These are phyloP conservation scores for Netelia fuscicornis DNA, from an alignment of 2,888 invertebrate genomes.

Conservation along the genomic window DNA sequence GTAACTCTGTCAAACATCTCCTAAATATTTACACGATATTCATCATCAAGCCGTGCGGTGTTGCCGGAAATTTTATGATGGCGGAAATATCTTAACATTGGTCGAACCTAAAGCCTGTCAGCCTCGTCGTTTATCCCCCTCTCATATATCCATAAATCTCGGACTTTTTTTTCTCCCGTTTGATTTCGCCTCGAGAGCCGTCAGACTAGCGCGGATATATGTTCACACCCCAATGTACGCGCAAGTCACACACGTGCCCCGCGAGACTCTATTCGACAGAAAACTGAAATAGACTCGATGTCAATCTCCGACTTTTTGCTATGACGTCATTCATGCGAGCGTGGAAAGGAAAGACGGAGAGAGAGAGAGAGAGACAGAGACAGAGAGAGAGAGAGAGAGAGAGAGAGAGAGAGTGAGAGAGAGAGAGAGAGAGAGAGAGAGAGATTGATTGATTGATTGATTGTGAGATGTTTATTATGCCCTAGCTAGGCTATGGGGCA, in stretches of 20 bases:
- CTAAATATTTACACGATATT: not conserved
- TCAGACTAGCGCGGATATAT: not conserved
- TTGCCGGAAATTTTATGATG: not conserved
- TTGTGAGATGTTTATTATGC: no score
- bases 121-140: not conserved
- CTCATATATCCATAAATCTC: not conserved
- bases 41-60: not conserved
- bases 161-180: not conserved
- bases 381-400: not conserved
- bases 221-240: constrained; percentile 22
- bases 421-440: not conserved
- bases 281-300: constrained; percentile 50
- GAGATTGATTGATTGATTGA: not conserved
- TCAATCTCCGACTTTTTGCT: constrained; percentile 26
- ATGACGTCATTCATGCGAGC: constrained; percentile 28
- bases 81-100: not conserved
- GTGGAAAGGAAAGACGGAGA: not conserved
- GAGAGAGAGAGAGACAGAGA: not conserved
- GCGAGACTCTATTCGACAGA: constrained; percentile 13
- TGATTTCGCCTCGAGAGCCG: constrained; percentile 14
- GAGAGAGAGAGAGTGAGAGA: constrained; percentile 8
- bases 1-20: constrained; percentile 1
- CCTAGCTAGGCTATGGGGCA: no score
- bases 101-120: not conserved
- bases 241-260: constrained; percentile 18